Evolutionary conservation across 2,888 invertebrate species (phyloP), one percentile per base, ranked within the genome.

Genomic region (Drosophila diplacantha): DNA sequence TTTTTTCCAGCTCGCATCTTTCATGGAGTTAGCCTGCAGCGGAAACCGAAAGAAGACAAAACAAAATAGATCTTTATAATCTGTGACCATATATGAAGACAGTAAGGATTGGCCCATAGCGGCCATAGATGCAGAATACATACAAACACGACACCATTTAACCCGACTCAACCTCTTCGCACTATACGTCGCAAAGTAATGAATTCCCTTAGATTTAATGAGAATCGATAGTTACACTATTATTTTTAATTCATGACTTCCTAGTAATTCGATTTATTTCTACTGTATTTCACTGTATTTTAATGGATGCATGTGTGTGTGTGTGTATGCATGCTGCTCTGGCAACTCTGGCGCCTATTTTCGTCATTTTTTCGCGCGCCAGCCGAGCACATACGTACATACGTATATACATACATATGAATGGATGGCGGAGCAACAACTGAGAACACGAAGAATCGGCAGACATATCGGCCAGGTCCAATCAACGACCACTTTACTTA

Each of bases 1-100:
- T 82, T 86, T 73, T 84, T 85, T 62, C 85, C 87, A 66, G 79
- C 77, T 74, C 86, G 87, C 87, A 87, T 87, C 72, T 85, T 86
- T 84, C 70, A 79, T 75, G 69, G 49, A 65, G 44, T 46, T 70
- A 65, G 69, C 76, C 80, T 83, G 59, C 12, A 67, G 67, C 20
- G 39, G 35, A 44, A 20, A 31, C 6, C 6, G 26, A 11, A 8
- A 16, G 5, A 26, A 24, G n/a, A 22, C 34, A 52, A 54, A 62
- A 34, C 18, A 50, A 35, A 39, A 18, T 24, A 54, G 22, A n/a
- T 29, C 11, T 34, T 61, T 49, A 44, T 34, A 31, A 31, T 46
- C 29, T 20, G 64, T 54, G 26, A 37, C 56, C 41, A 35, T 37
- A 37, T 37, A 37, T n/a, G 9, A 6, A 16, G 18, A 52, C 54